Percentiles rank a stretch among this genome's conserved stretches.
phyloP scores from a whole-genome alignment of 2,888 invertebrate species.

The Metallyticus violacea region DNA sequence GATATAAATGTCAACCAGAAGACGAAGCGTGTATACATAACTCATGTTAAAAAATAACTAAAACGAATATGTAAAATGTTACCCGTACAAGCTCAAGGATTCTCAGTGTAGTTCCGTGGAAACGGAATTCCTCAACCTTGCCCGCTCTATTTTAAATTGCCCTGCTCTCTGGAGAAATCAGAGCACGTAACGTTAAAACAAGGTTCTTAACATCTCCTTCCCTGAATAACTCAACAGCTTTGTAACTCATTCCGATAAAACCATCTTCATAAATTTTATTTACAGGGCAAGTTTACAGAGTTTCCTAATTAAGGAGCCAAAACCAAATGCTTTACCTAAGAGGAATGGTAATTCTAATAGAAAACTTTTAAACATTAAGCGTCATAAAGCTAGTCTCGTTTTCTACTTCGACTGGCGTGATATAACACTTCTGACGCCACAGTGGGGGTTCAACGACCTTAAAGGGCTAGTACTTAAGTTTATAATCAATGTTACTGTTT shows the following conservation, averaged over 20 bases:
- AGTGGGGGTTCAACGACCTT: neutral
- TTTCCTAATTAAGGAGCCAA: neutral
- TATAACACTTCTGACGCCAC: neutral
- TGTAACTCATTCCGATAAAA: neutral
- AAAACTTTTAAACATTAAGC: neutral
- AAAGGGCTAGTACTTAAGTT: too few species aligned
- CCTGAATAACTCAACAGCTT: neutral
- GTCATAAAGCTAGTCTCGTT: neutral
- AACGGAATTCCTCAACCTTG: neutral
- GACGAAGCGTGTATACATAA: neutral
- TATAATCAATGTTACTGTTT: too few species aligned
- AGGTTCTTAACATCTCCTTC: neutral
- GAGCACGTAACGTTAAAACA: neutral
- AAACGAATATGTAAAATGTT: neutral
- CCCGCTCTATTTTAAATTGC: neutral
- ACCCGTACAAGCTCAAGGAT: neutral
- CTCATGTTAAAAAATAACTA: neutral
- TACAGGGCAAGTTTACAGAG: neutral
- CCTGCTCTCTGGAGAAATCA: neutral
- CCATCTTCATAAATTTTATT: neutral
- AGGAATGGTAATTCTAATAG: neutral
- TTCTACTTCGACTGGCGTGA: neutral
- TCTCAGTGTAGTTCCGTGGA: neutral
- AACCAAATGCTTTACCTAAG: neutral
- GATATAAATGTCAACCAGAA: neutral